A percentile compares a stretch with the other conserved stretches of the same genome.
Conservation (phyloP, 2,888 invertebrate genomes). For the Teleogryllus oceanicus region DNA sequence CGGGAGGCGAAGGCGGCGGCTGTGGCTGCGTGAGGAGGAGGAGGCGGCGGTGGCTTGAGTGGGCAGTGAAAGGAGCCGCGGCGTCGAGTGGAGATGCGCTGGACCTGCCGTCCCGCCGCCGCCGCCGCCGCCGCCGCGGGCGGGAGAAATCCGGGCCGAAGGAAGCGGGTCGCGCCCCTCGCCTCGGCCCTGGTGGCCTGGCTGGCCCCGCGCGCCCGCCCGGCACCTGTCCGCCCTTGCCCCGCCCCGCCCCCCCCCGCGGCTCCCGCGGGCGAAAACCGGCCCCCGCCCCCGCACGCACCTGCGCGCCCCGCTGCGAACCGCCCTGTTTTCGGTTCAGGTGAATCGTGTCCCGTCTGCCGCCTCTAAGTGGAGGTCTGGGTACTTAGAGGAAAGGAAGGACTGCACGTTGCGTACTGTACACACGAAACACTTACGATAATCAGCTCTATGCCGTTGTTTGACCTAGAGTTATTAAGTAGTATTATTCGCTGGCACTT, state of each 20-base stretch:
- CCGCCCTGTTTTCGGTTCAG: not conserved
- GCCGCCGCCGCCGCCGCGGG: not conserved
- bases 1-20: not conserved
- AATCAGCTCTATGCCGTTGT: no score
- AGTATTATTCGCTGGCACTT: no score
- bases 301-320: not conserved
- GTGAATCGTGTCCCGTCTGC: no score
- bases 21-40: no score
- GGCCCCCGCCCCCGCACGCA: not conserved
- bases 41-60: not conserved
- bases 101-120: not conserved
- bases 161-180: not conserved
- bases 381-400: no score
- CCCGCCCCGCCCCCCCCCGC: not conserved
- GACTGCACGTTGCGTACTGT: no score
- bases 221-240: not conserved
- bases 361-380: no score
- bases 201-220: not conserved
- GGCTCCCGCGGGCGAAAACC: no score
- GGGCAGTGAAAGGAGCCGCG: not conserved
- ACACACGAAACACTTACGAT: no score
- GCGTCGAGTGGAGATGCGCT: not conserved
- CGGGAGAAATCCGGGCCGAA: conserved; percentile 11
- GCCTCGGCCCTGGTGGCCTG: not conserved
- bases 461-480: no score